Percentiles rank a stretch among this genome's conserved stretches.
Conservation (phyloP, 1,140 invertebrate genomes). For the Brachionus manjavacas region DNA sequence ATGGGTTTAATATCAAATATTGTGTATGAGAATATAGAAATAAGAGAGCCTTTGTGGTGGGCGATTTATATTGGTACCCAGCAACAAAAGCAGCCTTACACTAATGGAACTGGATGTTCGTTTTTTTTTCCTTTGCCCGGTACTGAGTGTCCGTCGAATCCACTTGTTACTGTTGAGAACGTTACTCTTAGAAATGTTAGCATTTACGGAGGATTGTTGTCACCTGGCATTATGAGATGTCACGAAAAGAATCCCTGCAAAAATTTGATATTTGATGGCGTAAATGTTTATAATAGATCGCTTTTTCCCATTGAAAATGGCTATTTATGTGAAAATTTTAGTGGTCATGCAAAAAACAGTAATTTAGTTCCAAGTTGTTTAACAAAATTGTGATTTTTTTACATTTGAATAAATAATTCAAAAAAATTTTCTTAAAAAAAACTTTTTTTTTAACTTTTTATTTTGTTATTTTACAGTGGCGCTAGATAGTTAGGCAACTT, state of each 20-base stretch:
- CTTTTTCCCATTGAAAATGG: neutral
- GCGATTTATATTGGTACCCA: slow-evolving; percentile 28
- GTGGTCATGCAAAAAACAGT: neutral
- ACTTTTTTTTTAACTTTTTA: no score
- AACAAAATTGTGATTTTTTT: neutral
- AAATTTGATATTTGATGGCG: slow-evolving; percentile 14
- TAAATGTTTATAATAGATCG: slow-evolving; percentile 1
- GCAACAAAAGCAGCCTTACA: neutral
- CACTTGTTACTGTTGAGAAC: neutral
- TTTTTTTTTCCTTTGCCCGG: slow-evolving; percentile 20
- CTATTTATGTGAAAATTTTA: slow-evolving; percentile 29
- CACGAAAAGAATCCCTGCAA: neutral
- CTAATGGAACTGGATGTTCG: neutral
- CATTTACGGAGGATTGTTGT: neutral
- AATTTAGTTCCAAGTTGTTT: slow-evolving; percentile 11
- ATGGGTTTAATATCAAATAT: slow-evolving; percentile 5
- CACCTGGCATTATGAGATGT: neutral
- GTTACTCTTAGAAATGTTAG: slow-evolving; percentile 4
- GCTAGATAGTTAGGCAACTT: no score
- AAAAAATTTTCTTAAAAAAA: neutral
- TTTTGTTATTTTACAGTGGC: no score
- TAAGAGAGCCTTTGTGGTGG: slow-evolving; percentile 2
- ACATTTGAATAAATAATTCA: neutral
- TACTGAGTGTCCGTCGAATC: neutral
- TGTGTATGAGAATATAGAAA: slow-evolving; percentile 25